Base-by-base conservation (phyloP, 2,888 invertebrate species). In the Idaea dimidiata region DNA sequence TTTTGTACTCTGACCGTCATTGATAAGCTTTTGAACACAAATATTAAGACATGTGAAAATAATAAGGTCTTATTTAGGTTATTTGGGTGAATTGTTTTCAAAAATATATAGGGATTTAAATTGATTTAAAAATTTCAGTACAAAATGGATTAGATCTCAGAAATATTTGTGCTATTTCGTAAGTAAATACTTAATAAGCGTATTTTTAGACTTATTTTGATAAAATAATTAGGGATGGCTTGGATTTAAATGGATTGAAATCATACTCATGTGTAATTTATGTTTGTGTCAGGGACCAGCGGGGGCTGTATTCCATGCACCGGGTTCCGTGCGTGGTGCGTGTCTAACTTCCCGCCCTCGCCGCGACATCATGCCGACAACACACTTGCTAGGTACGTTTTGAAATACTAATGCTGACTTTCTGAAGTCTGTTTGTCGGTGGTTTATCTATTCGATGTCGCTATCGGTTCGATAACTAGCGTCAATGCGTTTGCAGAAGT, bases 221-320 rank as follows among this genome's bases (percentile, higher is more conserved):
- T 3, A 24, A 24, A 24, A 24, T 24, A 5, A 24, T 24, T 3
- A 24, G 24, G 5, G 43, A 43, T 43, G 43, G 43, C 43, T 43
- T 43, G 3, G 43, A 43, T 43, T 43, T 8, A 14, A 43, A 33
- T 33, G 33, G 33, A 33, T 33, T 10, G 5, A 1, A 24, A 24
- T 5, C 1, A 24, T 24, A 24, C 3, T 24, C 1, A 24, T 5
- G 3, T 24, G n/a, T 53, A 7, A 53, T 53, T 16, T 8, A 16
- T 24, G 55, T 1, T 57, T 55, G 0, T 61, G 8, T 60, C 78
- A 92, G 93, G 92, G 0, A 89, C 90, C 0, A 81, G 84, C 55
- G 91, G 91, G 6, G 91, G 92, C 0, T 76, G 89, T 0, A 80
- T 93, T 0, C 93, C 93, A 0, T 90, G 91, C 74, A 90, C 92